phyloP scores from a whole-genome alignment of 2,888 invertebrate species.

The Watsonalla binaria region DNA sequence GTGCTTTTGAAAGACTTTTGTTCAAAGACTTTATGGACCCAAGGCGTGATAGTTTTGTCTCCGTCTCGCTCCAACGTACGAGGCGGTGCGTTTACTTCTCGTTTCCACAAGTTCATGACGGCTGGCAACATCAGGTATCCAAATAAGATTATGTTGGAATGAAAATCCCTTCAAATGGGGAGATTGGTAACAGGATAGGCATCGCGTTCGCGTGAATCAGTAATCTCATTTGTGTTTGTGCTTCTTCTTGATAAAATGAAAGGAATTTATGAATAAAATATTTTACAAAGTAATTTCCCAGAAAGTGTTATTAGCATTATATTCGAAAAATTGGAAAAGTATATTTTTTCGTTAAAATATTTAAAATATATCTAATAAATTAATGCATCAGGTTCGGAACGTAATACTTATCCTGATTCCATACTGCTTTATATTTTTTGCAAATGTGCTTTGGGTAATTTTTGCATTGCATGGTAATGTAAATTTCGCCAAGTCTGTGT shows the following conservation, averaged over 20 bases:
- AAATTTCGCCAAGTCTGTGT: not conserved
- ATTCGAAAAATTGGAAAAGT: too few species aligned
- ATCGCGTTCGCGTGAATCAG: conserved; percentile 5
- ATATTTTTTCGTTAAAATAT: too few species aligned
- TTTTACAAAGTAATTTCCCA: not conserved
- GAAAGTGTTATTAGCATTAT: too few species aligned
- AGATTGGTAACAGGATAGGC: conserved; percentile 17
- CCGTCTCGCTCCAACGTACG: conserved; percentile 36
- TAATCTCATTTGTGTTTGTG: conserved; percentile 1
- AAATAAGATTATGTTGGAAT: conserved; percentile 20
- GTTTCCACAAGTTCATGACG: conserved; percentile 52
- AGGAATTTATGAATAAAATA: not conserved
- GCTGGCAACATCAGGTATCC: conserved; percentile 56
- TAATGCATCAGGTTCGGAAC: too few species aligned
- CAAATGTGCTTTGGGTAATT: too few species aligned
- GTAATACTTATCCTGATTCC: too few species aligned
- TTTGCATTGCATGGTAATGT: too few species aligned
- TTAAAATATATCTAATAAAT: too few species aligned
- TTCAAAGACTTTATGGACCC: conserved; percentile 30
- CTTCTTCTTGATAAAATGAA: not conserved
- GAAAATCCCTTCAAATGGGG: conserved; percentile 17
- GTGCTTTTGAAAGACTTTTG: conserved; percentile 15
- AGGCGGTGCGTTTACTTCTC: conserved; percentile 42
- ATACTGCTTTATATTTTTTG: too few species aligned
- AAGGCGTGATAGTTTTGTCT: conserved; percentile 32